Evolutionary conservation across 2,888 invertebrate genomes (phyloP).

Genomic region (Chymomyza procnemis): DNA sequence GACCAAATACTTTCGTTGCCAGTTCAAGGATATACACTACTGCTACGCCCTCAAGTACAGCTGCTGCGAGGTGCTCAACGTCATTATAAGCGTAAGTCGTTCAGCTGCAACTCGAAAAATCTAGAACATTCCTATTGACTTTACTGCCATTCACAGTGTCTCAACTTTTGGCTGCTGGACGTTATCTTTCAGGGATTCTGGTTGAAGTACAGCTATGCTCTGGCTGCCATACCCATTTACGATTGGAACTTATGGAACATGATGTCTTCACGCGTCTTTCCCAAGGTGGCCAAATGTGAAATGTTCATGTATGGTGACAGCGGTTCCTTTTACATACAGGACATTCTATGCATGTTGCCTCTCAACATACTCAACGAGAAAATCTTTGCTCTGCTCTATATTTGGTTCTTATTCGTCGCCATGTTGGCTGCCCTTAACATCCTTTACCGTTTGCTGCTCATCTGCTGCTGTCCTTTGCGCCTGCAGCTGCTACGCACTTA

Average conservation of each 20-base stretch:
- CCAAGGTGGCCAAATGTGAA: constrained; percentile 89
- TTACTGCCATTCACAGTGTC: constrained; percentile 37
- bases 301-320: constrained; percentile 92
- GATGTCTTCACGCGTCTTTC: constrained; percentile 72
- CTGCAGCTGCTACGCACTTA: constrained; percentile 62
- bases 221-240: constrained; percentile 62
- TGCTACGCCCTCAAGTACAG: constrained; percentile 83
- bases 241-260: constrained; percentile 74
- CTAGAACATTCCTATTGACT: too few relatives aligned
- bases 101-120: constrained; percentile 4
- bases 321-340: constrained; percentile 88
- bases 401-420: constrained; percentile 85
- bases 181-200: constrained; percentile 73
- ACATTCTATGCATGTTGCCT: constrained; percentile 86
- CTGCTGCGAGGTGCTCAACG: constrained; percentile 86
- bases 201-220: constrained; percentile 65
- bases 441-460: constrained; percentile 82
- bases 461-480: constrained; percentile 44
- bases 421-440: constrained; percentile 82
- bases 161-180: constrained; percentile 72
- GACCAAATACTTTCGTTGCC: constrained; percentile 60
- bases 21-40: constrained; percentile 57
- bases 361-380: constrained; percentile 89
- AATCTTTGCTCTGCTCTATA: constrained; percentile 85
- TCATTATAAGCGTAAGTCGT: constrained; percentile 84